Evolutionary conservation across 2,113 vertebrate species (phyloP), one percentile per base, ranked within the genome.

Genomic region (Brevimyrus niger): DNA sequence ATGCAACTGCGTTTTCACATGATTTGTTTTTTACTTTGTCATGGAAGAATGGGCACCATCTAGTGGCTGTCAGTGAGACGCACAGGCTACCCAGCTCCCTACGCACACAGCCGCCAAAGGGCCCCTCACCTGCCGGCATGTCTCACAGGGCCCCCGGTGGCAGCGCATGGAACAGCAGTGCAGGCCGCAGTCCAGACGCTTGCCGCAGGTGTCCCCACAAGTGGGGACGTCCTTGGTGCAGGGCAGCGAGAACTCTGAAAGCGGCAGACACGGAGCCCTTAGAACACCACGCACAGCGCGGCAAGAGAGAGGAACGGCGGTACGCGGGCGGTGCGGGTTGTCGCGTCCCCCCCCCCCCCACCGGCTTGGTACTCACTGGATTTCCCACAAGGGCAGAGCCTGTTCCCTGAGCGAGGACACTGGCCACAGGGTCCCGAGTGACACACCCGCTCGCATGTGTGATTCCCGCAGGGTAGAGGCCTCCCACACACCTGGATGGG

Each of bases 101-200:
- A 21, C 31, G n/a, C 13, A 7, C 27, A 38, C n/a, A 27, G 9
- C 1, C 1, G 27, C n/a, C 2, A 11, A 69, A 3, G 9, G 7
- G 44, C 23, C 51, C 50, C 94, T 92, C 90, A 99, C 98, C 96
- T 99, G 97, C 93, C 98, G 95, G 93, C 98, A 99, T 89, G 96
- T 99, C 92, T 99, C 98, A 91, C 98, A 99, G 91, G 95, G 94
- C 89, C 97, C 98, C 90, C 97, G 93, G 93, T 99, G 98, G 94
- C 98, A 99, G 87, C 98, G 97, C 94, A 97, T 97, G 1, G 98
- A 98, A 93, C 98, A 99, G 91, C 94, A 97, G 94, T 99, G 98
- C 88, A 98, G 95, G 85, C 95, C 96, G 92, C 98, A 99, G 0
- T 97, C 97, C 89, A 99, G 95, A 7, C 89, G 92, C 92, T 97